Evolutionary conservation across 2,797 vertebrate species (phyloP), one percentile per base, ranked within the genome.

Genomic region (Myoxocephalus aenaeus): DNA sequence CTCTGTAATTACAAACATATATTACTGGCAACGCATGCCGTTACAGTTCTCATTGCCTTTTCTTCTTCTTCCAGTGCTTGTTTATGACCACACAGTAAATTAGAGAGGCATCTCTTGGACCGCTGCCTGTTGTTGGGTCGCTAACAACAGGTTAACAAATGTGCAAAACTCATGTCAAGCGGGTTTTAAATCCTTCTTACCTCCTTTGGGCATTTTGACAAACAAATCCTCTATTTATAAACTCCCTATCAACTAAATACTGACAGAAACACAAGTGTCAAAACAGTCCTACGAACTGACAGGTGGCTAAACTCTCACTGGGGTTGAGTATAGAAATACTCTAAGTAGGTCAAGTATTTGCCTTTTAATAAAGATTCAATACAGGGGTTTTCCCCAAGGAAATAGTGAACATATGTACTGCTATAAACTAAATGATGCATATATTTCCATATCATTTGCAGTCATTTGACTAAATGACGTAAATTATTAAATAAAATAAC

Each of bases 201-300:
- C 95, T 93, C 95, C 95, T 92, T 95, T 95, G 7, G 95, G 95
- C 95, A 96, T 96, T 81, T 70, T 92, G 65, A 73, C 20, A 36
- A 66, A 27, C 34, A 36, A 81, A 32, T 46, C 14, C 71, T 85
- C 57, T 53, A 17, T 53, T 77, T 50, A 70, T 20, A 75, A 79
- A 64, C 44, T 44, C 15, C 18, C 13, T 42, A 63, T 66, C 13
- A 48, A 25, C 48, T 42, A 40, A 75, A 75, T 5, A 65, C 17
- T 38, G 25, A 67, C 57, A 32, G 7, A 59, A 90, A 86, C 73
- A 77, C 40, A 51, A 73, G 72, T 72, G 77, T 76, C 72, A 29
- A 48, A 44, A 75, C 65, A 70, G 79, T 70, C 65, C 77, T 67
- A 54, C 34, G 65, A 82, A 77, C 64, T 90, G 87, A 93, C 93